Evolutionary conservation across 2,797 vertebrate genomes (phyloP).

Genomic region (Anas bernieri): DNA sequence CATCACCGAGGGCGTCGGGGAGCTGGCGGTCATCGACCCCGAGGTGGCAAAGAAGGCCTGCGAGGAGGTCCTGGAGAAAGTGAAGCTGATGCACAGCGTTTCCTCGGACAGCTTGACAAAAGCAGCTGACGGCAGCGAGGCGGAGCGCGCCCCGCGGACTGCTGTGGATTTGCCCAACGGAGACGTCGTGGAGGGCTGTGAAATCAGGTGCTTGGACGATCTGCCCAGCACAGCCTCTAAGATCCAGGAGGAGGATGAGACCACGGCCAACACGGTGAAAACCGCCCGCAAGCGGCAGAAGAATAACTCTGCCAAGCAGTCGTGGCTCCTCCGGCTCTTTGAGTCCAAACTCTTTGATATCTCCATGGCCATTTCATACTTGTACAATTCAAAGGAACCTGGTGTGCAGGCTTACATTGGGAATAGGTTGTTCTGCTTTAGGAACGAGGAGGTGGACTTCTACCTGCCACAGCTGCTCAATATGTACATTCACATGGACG

Average conservation of each 20-base stretch:
- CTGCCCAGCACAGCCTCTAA: not conserved
- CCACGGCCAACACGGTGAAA: constrained; percentile 72
- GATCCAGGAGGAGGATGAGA: constrained; percentile 80
- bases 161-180: constrained; percentile 70
- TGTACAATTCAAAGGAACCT: constrained; percentile 96
- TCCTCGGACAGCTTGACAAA: not conserved
- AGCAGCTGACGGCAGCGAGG: not conserved
- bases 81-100: constrained; percentile 80
- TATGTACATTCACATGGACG: constrained; percentile 99
- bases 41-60: constrained; percentile 92
- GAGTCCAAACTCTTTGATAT: constrained; percentile 97
- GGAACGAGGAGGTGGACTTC: constrained; percentile 92
- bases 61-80: constrained; percentile 92
- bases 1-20: constrained; percentile 87
- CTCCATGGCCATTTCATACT: constrained; percentile 98
- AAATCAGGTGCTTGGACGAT: constrained; percentile 63
- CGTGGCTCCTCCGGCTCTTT: constrained; percentile 94
- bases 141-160: not conserved
- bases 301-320: constrained; percentile 92
- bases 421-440: constrained; percentile 94
- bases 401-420: constrained; percentile 98
- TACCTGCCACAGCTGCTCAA: constrained; percentile 96
- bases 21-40: constrained; percentile 88
- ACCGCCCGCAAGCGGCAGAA: constrained; percentile 84
- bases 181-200: not conserved